Percentiles rank a stretch among this genome's conserved stretches.
Evolutionary conservation across 2,113 vertebrate species (phyloP).

Genomic region (Dicentrarchus labrax): DNA sequence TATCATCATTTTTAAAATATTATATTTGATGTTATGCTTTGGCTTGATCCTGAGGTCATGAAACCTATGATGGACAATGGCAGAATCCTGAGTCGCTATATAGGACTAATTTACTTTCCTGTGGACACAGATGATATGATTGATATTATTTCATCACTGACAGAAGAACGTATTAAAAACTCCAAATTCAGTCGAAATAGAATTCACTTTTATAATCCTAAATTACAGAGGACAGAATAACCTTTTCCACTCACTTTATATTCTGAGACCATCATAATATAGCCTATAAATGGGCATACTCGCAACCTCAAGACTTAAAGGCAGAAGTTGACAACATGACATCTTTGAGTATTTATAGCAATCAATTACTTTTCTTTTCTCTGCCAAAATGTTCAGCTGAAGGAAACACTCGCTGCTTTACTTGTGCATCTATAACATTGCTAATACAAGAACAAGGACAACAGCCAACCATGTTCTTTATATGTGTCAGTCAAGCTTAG

Average conservation of each 20-base stretch:
- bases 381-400: conserved; percentile 23
- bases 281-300: neutral
- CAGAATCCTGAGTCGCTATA: neutral
- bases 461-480: conserved; percentile 61
- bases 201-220: neutral
- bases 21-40: neutral
- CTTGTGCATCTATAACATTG: neutral
- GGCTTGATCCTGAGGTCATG: neutral
- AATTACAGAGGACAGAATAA: neutral
- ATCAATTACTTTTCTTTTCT: neutral
- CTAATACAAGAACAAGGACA: conserved; percentile 55
- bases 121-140: neutral
- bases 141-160: neutral
- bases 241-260: neutral
- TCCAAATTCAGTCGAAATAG: neutral
- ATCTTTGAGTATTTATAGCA: conserved; percentile 21
- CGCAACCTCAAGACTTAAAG: conserved; percentile 4
- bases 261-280: neutral
- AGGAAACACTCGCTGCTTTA: conserved; percentile 23
- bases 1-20: neutral
- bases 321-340: conserved; percentile 1
- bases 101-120: neutral
- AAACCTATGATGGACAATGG: neutral
- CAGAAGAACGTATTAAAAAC: conserved; percentile 1
- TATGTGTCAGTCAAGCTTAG: conserved; percentile 73